phyloP scores from a whole-genome alignment of 2,888 invertebrate genomes.

The Cacoxenus indagator region DNA sequence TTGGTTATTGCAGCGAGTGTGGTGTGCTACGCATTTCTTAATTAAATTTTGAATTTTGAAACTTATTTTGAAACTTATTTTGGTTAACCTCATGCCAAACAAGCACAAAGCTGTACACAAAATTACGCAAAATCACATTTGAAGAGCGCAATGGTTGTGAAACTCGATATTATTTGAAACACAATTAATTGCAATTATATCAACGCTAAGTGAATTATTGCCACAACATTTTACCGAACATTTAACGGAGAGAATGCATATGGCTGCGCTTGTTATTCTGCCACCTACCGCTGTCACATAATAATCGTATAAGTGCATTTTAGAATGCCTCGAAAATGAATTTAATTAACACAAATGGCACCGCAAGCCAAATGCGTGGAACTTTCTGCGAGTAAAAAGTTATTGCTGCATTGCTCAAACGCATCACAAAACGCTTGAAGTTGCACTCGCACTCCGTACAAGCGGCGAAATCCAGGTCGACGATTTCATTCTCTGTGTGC shows the following conservation, averaged over 20 bases:
- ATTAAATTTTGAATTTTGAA: no score
- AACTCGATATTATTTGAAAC: background rate
- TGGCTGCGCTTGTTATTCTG: no score
- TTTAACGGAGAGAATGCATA: no score
- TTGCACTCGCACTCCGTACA: background rate
- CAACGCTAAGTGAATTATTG: background rate
- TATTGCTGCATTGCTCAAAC: slow-evolving; percentile 1
- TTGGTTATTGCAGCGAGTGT: no score
- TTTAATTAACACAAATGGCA: slow-evolving; percentile 13
- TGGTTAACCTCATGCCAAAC: background rate
- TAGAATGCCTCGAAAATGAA: slow-evolving; percentile 10
- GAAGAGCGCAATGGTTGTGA: background rate
- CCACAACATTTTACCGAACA: background rate
- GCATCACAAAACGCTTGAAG: background rate
- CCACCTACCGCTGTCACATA: background rate
- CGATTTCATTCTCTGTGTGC: background rate
- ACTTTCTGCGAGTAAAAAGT: background rate
- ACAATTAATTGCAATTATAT: background rate
- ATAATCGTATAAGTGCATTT: background rate
- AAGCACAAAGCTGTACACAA: background rate
- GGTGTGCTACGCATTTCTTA: no score
- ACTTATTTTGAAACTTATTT: no score
- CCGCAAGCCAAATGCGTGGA: slow-evolving; percentile 9
- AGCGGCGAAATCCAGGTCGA: background rate
- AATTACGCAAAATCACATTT: background rate